Evolutionary conservation across 2,113 vertebrate species (phyloP), one percentile per base, ranked within the genome.

Genomic region (Thunnus maccoyii): DNA sequence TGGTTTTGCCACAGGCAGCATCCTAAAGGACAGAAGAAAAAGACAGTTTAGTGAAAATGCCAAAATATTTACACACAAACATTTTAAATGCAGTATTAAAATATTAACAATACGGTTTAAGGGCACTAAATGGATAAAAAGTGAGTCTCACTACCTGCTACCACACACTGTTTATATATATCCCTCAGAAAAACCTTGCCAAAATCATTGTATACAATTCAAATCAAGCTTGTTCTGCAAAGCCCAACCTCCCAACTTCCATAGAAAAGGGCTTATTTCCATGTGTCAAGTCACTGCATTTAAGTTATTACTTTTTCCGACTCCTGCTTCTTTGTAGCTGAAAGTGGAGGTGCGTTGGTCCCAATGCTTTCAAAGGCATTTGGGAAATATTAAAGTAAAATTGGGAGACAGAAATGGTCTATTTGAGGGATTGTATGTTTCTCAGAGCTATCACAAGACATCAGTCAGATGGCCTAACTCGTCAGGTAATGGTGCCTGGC

Each of bases 381-480:
- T 87, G 80, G 87, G 84, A 76, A 77, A 85, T 86, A 92, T 90
- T 91, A 81, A 85, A 86, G 82, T 82, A 83, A 89, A 91, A 92
- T 89, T 84, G 91, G 75, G 73, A 90, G 86, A 87, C 87, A 82
- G 85, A 90, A 94, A 89, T 88, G 83, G 87, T 92, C 87, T 92
- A 83, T 91, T 90, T 90, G 88, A 92, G 78, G 70, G 82, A 93
- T 93, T 88, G 86, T 71, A 62, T 18, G 48, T 84, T 88, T 89
- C 76, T 83, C 76, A 1, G 70, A 89, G 87, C 88, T 75, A 85
- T 93, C 92, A 88, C 81, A 86, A 90, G 66, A 73, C 86, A 92
- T 93, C 92, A 88, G 86, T 93, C 91, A 90, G 76, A 84, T 80
- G 78, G 65, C 50, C 58, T 55, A 80, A 86, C 67, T 87, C 74